Base-by-base conservation (phyloP, 1,140 invertebrate species). In the Notospermus geniculatus region DNA sequence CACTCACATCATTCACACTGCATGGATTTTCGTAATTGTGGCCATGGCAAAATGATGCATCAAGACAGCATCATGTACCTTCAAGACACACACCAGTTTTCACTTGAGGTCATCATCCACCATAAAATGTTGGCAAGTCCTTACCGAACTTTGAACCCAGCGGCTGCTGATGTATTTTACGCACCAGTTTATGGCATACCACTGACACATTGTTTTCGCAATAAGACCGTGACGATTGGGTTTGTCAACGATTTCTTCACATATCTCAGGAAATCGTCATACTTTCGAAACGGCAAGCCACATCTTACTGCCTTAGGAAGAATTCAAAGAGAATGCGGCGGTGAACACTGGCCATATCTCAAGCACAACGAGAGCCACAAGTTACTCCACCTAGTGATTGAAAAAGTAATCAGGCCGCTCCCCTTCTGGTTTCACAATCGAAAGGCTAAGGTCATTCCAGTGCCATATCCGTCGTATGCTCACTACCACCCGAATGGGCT, bases 391-490 rank as follows among this genome's bases (percentile, higher is more conserved):
- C 52, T 72, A 7, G 62, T 41, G 0, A 75, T 75, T 13, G 73
- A 75, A 57, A 66, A 65, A 43, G 68, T 70, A 58, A 28, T 56
- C 29, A 43, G 2, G 50, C 54, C 41, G 27, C 19, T 5, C n/a
- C 5, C 5, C 46, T 9, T 23, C n/a, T n/a, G 46, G 4, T 7
- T 7, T 36, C 25, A 50, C n/a, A 23, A 19, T 19, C 19, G 4
- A 4, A 27, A 50, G 25, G 46, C n/a, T 2, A 23, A 50, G 22
- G 19, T 68, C 1, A 66, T 73, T 28, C 60, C 70, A 2, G 73
- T 63, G 9, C 73, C 73, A 2, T 75, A 75, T 56, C 73, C 73
- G 11, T 71, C 68, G 1, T 73, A 73, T 36, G 57, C 69, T 7
- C 73, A 75, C 59, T 65, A 36, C 15, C 32, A 36, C 15, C 32